Evolutionary conservation across 1,140 invertebrate species (phyloP).

Genomic region (Drosophila orosa): DNA sequence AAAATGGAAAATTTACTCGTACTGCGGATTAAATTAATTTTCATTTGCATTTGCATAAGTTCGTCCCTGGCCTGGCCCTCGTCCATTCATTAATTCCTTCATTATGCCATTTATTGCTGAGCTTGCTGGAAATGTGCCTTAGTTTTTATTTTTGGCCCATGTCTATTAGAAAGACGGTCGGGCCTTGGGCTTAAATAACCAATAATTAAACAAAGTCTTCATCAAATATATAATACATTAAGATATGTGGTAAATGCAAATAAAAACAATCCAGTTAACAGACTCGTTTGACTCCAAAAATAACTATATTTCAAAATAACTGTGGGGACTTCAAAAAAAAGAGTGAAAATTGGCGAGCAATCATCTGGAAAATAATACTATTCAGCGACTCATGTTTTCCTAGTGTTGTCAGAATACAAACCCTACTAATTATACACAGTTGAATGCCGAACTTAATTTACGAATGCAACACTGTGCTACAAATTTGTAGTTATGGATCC

Average conservation of each 20-base stretch:
- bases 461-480: background rate
- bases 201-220: no score
- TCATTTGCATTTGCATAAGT: conserved; percentile 83
- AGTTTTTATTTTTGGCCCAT: conserved; percentile 57
- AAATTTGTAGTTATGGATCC: background rate
- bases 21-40: conserved; percentile 84
- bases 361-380: background rate
- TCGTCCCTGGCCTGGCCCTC: conserved; percentile 28
- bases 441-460: background rate
- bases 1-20: conserved; percentile 83
- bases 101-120: conserved; percentile 77
- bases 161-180: conserved; percentile 10
- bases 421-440: background rate
- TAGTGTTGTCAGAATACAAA: background rate
- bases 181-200: no score
- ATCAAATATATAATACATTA: background rate
- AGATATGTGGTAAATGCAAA: background rate
- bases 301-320: background rate
- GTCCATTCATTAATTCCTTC: conserved; percentile 74
- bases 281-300: background rate
- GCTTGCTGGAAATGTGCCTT: conserved; percentile 62
- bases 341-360: background rate
- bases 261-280: background rate
- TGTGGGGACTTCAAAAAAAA: background rate
- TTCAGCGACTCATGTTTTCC: background rate